These are phyloP conservation scores for Oriolus oriolus DNA, from an alignment of 2,113 vertebrate genomes.

Conservation along the genomic window DNA sequence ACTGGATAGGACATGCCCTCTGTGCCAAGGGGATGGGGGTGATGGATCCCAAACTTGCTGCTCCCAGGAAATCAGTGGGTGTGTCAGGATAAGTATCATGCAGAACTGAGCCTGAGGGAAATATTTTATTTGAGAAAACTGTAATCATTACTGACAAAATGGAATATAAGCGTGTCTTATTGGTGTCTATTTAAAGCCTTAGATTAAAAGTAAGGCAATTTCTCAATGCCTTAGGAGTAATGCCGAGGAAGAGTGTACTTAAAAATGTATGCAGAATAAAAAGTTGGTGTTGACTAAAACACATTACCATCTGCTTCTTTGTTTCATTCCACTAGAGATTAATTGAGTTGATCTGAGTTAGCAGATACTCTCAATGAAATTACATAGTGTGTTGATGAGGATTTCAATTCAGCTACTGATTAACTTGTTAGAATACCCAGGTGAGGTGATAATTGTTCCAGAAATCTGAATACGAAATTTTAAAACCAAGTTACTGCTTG, in stretches of 20 bases:
- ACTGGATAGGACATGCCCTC: background rate
- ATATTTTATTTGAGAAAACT: slow-evolving; percentile 26
- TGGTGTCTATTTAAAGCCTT: background rate
- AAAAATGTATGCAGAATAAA: slow-evolving; percentile 9
- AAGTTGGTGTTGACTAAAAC: slow-evolving; percentile 19
- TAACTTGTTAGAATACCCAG: slow-evolving; percentile 60
- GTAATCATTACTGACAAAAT: slow-evolving; percentile 33
- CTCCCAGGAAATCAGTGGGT: background rate
- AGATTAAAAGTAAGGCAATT: slow-evolving; percentile 15
- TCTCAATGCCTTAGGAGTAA: slow-evolving; percentile 23
- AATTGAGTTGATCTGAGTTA: slow-evolving; percentile 63
- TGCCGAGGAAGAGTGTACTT: slow-evolving; percentile 2
- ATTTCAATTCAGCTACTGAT: slow-evolving; percentile 56
- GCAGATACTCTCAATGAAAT: slow-evolving; percentile 45
- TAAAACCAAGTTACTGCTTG: background rate
- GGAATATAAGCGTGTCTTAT: background rate
- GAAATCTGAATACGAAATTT: slow-evolving; percentile 34
- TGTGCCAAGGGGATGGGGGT: background rate
- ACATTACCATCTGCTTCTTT: slow-evolving; percentile 21
- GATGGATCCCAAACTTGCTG: background rate
- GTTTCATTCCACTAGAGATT: slow-evolving; percentile 56
- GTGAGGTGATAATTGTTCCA: slow-evolving; percentile 38
- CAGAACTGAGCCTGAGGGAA: slow-evolving; percentile 17
- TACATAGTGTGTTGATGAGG: slow-evolving; percentile 41
- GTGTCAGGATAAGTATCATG: background rate